Evolutionary conservation across 2,797 vertebrate genomes (phyloP).

Genomic region (Cossypha heuglini): DNA sequence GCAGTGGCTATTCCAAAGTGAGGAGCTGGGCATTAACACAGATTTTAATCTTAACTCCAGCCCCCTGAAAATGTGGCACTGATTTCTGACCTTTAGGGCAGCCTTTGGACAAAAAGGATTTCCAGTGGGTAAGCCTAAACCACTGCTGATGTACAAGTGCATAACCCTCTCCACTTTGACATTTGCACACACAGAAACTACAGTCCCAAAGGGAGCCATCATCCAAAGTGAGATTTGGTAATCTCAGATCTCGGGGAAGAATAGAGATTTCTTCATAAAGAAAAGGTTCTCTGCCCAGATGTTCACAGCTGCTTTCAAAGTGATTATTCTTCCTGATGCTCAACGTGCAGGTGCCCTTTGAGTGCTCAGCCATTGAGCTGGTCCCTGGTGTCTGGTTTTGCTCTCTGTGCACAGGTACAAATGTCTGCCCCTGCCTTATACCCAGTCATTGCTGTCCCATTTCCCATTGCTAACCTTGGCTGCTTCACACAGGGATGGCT

Average conservation of each 20-base stretch:
- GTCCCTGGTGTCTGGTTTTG: not conserved
- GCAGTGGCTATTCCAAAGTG: not conserved
- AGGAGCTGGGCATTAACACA: accelerated
- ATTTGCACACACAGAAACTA: not conserved
- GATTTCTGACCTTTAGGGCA: not conserved
- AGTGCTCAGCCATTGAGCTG: not conserved
- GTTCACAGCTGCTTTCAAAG: not conserved
- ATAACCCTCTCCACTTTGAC: not conserved
- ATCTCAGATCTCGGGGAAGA: not conserved
- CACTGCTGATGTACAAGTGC: not conserved
- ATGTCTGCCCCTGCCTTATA: accelerated
- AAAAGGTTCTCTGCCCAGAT: not conserved
- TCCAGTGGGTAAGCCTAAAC: not conserved
- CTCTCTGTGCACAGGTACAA: not conserved
- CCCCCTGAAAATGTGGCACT: not conserved
- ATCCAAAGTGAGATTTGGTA: not conserved
- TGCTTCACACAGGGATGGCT: accelerated
- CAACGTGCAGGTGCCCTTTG: accelerated
- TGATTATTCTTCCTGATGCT: not conserved
- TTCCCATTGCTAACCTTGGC: not conserved
- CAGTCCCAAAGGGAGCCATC: accelerated
- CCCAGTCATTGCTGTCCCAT: accelerated
- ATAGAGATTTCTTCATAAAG: not conserved
- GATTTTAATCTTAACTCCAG: not conserved
- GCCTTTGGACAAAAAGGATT: not conserved